Percentiles rank a stretch among this genome's conserved stretches.
Conservation (phyloP, 2,888 invertebrate species). For the Coleophora deauratella region DNA sequence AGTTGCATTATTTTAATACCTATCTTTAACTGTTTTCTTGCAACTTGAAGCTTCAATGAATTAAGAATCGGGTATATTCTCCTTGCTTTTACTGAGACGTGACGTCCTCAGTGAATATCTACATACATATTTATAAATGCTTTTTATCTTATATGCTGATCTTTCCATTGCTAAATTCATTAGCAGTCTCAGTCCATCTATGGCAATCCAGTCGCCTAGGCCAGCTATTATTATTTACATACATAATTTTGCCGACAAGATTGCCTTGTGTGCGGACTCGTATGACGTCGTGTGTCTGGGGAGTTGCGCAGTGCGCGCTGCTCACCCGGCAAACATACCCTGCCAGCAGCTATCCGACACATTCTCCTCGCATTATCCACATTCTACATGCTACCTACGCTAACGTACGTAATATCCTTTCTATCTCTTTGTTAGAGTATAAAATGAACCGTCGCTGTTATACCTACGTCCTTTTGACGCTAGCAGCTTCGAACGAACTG, state of each 20-base stretch:
- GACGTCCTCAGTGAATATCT: too few species aligned
- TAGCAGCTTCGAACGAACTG: conserved; percentile 3
- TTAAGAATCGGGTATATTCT: too few species aligned
- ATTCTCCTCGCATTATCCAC: conserved; percentile 35
- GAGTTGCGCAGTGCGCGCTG: conserved; percentile 74
- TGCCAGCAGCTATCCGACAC: conserved; percentile 29
- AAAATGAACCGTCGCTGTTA: not conserved
- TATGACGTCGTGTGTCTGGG: conserved; percentile 62
- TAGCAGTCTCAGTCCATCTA: too few species aligned
- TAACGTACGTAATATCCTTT: not conserved
- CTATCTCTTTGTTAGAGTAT: not conserved
- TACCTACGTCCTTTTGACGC: conserved; percentile 6
- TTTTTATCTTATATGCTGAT: too few species aligned
- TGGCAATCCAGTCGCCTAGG: too few species aligned
- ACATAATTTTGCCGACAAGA: conserved; percentile 17
- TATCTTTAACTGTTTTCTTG: too few species aligned
- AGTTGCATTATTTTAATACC: too few species aligned
- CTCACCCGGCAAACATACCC: conserved; percentile 53
- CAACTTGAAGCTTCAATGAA: too few species aligned
- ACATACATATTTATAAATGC: too few species aligned
- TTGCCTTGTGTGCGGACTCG: conserved; percentile 36
- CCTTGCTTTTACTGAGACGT: too few species aligned
- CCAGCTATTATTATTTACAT: too few species aligned
- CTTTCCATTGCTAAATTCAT: too few species aligned
- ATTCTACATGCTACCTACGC: conserved; percentile 10